A percentile compares a stretch with the other conserved stretches of the same genome.
These are phyloP conservation scores for Plusia festucae DNA, from an alignment of 2,888 invertebrate genomes.

Conservation along the genomic window DNA sequence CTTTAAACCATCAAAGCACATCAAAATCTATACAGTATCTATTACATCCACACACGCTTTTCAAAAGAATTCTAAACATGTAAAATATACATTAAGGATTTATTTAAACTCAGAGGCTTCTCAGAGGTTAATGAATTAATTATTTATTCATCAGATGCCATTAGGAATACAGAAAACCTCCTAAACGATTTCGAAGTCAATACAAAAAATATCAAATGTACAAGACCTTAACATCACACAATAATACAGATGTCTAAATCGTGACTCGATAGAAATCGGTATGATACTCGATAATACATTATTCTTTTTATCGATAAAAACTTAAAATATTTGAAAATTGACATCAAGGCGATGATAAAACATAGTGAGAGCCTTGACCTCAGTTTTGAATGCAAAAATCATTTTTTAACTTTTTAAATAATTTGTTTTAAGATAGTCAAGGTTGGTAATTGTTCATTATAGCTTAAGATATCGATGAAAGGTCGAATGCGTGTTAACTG, in stretches of 20 bases:
- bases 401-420: slow-evolving; percentile 45
- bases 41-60: no score
- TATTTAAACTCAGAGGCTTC: no score
- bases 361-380: slow-evolving; percentile 65
- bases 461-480: slow-evolving; percentile 22
- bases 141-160: slow-evolving; percentile 22
- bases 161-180: slow-evolving; percentile 24
- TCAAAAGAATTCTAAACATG: neutral
- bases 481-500: neutral
- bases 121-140: slow-evolving; percentile 12
- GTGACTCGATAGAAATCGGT: slow-evolving; percentile 60
- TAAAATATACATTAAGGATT: neutral
- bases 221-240: slow-evolving; percentile 42
- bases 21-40: neutral
- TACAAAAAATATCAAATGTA: slow-evolving; percentile 31
- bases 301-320: slow-evolving; percentile 58
- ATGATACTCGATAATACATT: slow-evolving; percentile 56
- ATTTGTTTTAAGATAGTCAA: slow-evolving; percentile 51
- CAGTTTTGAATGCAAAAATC: slow-evolving; percentile 54
- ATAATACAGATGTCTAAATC: slow-evolving; percentile 58
- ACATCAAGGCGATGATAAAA: slow-evolving; percentile 65
- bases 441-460: slow-evolving; percentile 53
- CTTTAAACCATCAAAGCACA: neutral
- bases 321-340: slow-evolving; percentile 66
- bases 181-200: slow-evolving; percentile 19